Evolutionary conservation across 2,797 vertebrate genomes (phyloP), one percentile per base, ranked within the genome.

Genomic region (Neomorphus geoffroyi): DNA sequence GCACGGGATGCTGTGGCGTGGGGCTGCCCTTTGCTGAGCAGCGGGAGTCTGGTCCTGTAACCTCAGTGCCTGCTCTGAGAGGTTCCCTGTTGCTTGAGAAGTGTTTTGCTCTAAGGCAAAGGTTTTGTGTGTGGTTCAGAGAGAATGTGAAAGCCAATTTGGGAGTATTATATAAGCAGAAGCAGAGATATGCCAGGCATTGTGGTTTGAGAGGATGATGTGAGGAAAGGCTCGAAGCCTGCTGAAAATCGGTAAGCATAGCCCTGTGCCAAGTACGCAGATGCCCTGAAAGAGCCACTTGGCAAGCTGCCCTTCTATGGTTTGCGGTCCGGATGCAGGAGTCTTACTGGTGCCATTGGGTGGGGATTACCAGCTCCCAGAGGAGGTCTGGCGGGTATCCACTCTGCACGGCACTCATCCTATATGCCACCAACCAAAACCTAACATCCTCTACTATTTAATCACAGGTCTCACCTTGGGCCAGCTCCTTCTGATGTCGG

Each of bases 141-240:
- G 65, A 72, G 78, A 89, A 67, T 51, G 35, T 41, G 75, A 89
- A 94, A 94, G 64, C 86, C 54, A 80, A 11, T 85, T 91, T 92
- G 71, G 61, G 93, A 94, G 46, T 51, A 66, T 94, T 93, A 72
- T 74, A 92, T 92, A 94, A 92, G 93, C 80, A 85, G 80, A 77
- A 92, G 41, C 19, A 82, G 65, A 78, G 88, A 85, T 95, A 90
- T 33, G 86, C 88, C 86, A 90, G 83, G 57, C 74, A 67, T 82
- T 87, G 80, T 82, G 94, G 88, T 94, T 90, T 94, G 83, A 79
- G 60, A 67, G 67, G 43, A 39, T 80, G 80, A 85, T 78, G 80
- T 2, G 71, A 93, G 65, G 54, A 88, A 86, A 87, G 65, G 67
- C 53, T 90, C 0, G 0, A 91, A 94, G 85, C 71, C 39, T 77